Percentiles rank a stretch among this genome's conserved stretches.
These are phyloP conservation scores for Microtus oregoni DNA, from an alignment of 2,113 vertebrate genomes.

Conservation along the genomic window DNA sequence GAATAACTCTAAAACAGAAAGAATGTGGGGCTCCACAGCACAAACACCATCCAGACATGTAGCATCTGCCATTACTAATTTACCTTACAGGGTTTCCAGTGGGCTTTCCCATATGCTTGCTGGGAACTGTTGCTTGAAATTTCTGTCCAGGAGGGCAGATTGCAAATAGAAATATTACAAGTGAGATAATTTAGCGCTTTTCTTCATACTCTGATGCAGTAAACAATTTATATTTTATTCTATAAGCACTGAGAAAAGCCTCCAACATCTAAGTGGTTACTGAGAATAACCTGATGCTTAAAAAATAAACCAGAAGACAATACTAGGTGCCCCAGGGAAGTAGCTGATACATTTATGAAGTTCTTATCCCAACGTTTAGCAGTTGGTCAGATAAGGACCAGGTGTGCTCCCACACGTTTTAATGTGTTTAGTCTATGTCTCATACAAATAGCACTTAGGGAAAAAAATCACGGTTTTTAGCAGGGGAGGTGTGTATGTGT, in stretches of 20 bases:
- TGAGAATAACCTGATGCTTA: slow-evolving; percentile 81
- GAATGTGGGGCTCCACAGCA: slow-evolving; percentile 85
- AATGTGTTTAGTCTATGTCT: slow-evolving; percentile 93
- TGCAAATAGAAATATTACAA: slow-evolving; percentile 90
- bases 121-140: slow-evolving; percentile 90
- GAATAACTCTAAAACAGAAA: slow-evolving; percentile 87
- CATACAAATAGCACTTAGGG: slow-evolving; percentile 80
- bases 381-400: slow-evolving; percentile 91
- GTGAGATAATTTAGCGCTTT: slow-evolving; percentile 80
- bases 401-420: slow-evolving; percentile 90
- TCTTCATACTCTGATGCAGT: slow-evolving; percentile 82
- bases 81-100: slow-evolving; percentile 91
- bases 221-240: slow-evolving; percentile 90
- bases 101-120: slow-evolving; percentile 89
- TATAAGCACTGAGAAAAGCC: slow-evolving; percentile 86
- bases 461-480: slow-evolving; percentile 26
- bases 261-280: slow-evolving; percentile 80
- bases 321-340: slow-evolving; percentile 84
- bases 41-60: slow-evolving; percentile 89
- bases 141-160: slow-evolving; percentile 87
- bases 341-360: slow-evolving; percentile 82
- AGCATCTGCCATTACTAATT: slow-evolving; percentile 90
- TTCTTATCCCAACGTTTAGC: slow-evolving; percentile 83
- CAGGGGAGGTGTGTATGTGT: neutral
- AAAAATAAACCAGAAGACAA: slow-evolving; percentile 87